These are phyloP conservation scores for Xestobium rufovillosum DNA, from an alignment of 2,888 invertebrate genomes.

Conservation along the genomic window DNA sequence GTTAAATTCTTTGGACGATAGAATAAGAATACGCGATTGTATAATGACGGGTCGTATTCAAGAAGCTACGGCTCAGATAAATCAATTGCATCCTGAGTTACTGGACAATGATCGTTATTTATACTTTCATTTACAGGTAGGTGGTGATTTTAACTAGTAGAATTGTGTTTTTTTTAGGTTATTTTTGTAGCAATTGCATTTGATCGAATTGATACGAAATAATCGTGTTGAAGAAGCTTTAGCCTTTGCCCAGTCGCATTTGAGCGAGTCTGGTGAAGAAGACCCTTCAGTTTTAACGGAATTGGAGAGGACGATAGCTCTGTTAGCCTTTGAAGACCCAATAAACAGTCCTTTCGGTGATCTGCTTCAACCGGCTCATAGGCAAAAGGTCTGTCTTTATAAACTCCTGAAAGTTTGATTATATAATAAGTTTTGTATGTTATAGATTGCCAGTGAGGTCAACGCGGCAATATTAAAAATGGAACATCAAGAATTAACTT, in stretches of 20 bases:
- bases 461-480: constrained; percentile 95
- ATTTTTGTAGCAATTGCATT: constrained; percentile 69
- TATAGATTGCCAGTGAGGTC: constrained; percentile 88
- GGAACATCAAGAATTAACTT: constrained; percentile 85
- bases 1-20: constrained; percentile 79
- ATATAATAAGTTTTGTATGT: constrained; percentile 9
- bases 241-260: constrained; percentile 81
- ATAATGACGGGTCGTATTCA: constrained; percentile 89
- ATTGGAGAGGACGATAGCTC: constrained; percentile 86
- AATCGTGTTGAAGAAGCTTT: constrained; percentile 82
- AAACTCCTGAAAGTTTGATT: constrained; percentile 8
- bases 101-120: constrained; percentile 92
- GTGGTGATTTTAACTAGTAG: constrained; percentile 21
- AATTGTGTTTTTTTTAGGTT: constrained; percentile 7
- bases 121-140: constrained; percentile 88
- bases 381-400: constrained; percentile 96
- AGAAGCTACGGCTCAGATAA: constrained; percentile 89
- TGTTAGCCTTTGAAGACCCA: constrained; percentile 95
- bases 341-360: constrained; percentile 92
- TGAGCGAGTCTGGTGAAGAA: constrained; percentile 83
- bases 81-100: constrained; percentile 88
- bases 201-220: constrained; percentile 79
- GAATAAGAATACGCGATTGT: constrained; percentile 87
- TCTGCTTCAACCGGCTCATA: constrained; percentile 83
- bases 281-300: constrained; percentile 68